A percentile compares a stretch with the other conserved stretches of the same genome.
phyloP scores from a whole-genome alignment of 2,797 vertebrate species.

The Aphelocoma californica region DNA sequence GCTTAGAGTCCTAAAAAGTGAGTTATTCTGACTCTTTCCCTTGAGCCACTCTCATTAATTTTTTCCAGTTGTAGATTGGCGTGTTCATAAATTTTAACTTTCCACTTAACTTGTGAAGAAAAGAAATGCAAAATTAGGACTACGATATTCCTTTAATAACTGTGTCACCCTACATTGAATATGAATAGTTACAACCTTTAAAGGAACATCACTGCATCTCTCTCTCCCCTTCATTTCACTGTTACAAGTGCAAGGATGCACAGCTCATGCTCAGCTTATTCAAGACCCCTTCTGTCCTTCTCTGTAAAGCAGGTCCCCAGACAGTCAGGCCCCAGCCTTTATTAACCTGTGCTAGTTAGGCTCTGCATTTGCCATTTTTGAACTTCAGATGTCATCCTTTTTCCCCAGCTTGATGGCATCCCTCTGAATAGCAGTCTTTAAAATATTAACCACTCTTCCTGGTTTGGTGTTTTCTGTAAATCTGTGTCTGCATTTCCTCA shows the following conservation, averaged over 20 bases:
- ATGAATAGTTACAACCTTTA: background rate
- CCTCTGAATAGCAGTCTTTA: background rate
- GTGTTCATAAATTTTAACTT: background rate
- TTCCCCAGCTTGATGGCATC: background rate
- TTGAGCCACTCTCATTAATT: background rate
- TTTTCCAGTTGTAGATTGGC: background rate
- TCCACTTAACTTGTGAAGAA: background rate
- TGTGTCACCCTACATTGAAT: background rate
- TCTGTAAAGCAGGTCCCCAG: background rate
- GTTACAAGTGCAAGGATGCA: background rate
- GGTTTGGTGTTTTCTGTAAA: background rate
- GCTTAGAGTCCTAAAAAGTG: background rate
- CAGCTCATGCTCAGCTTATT: background rate
- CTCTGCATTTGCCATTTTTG: background rate
- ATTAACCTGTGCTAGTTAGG: background rate
- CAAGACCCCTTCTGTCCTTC: background rate
- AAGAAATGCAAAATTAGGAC: background rate
- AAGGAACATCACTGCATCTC: background rate
- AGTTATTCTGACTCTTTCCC: background rate
- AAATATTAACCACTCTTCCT: background rate
- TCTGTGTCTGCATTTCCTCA: background rate
- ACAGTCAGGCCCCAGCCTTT: background rate
- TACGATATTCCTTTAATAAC: background rate
- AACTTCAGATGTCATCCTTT: background rate
- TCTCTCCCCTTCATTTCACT: background rate